Evolutionary conservation across 2,113 vertebrate species (phyloP).

Genomic region (Aix galericulata): DNA sequence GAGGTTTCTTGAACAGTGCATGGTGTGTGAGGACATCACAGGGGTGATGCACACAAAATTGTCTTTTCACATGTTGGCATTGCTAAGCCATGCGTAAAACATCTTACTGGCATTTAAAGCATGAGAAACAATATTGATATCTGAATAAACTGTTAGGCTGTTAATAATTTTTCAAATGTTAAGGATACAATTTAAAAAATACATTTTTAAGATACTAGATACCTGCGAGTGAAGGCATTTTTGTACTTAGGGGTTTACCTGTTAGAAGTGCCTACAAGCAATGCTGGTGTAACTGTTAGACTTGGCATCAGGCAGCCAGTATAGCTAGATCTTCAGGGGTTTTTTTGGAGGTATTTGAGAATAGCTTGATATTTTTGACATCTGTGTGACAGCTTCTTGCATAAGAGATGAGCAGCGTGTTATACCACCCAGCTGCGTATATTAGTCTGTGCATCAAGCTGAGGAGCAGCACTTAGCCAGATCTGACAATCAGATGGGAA

Average conservation of each 20-base stretch:
- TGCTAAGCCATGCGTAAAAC: not conserved
- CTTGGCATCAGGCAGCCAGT: conserved; percentile 66
- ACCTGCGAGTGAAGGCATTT: not conserved
- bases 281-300: not conserved
- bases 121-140: not conserved
- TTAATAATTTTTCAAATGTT: not conserved
- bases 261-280: not conserved
- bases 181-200: not conserved
- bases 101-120: not conserved
- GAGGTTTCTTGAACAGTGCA: not conserved
- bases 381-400: conserved; percentile 82
- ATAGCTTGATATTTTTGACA: conserved; percentile 89
- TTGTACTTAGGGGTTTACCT: not conserved
- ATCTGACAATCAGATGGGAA: conserved; percentile 69
- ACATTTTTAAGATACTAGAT: not conserved
- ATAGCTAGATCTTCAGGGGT: conserved; percentile 57
- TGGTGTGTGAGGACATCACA: not conserved
- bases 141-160: not conserved
- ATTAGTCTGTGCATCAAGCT: conserved; percentile 75
- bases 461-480: conserved; percentile 66
- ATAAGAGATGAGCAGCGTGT: conserved; percentile 76
- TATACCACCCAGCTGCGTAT: conserved; percentile 79
- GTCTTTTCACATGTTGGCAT: not conserved
- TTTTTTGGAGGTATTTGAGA: conserved; percentile 85
- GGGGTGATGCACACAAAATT: not conserved